Percentiles rank a stretch among this genome's conserved stretches.
These are phyloP conservation scores for Dendroctonus ponderosae DNA, from an alignment of 1,140 invertebrate genomes.

Conservation along the genomic window DNA sequence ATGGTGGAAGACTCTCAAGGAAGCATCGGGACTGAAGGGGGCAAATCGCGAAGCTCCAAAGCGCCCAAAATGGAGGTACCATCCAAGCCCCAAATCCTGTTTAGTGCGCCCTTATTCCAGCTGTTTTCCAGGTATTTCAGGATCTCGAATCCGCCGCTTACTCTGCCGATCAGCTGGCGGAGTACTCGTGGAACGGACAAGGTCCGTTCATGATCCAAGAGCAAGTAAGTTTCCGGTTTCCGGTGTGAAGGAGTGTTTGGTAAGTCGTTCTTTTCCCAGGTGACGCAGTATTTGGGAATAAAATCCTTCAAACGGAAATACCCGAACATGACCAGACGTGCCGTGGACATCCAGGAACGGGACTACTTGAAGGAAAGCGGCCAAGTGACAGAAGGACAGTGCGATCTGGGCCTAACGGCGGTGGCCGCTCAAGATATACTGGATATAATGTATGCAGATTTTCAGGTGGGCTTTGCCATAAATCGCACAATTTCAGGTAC, in stretches of 20 bases:
- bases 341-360: slow-evolving; percentile 85
- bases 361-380: slow-evolving; percentile 80
- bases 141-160: slow-evolving; percentile 66
- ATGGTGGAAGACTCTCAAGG: slow-evolving; percentile 75
- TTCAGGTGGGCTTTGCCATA: slow-evolving; percentile 58
- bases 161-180: slow-evolving; percentile 83
- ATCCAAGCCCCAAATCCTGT: not conserved
- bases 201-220: slow-evolving; percentile 83
- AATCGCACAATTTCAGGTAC: not conserved
- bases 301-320: slow-evolving; percentile 96
- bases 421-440: slow-evolving; percentile 87
- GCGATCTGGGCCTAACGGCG: slow-evolving; percentile 91
- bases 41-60: slow-evolving; percentile 49
- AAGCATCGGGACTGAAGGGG: slow-evolving; percentile 65
- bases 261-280: slow-evolving; percentile 42
- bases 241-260: not conserved
- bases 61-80: slow-evolving; percentile 36
- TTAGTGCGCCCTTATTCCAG: no score
- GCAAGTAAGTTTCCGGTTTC: slow-evolving; percentile 53
- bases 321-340: slow-evolving; percentile 73
- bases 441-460: slow-evolving; percentile 93
- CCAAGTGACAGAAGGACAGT: slow-evolving; percentile 87
- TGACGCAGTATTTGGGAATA: slow-evolving; percentile 87
- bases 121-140: slow-evolving; percentile 43
- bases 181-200: slow-evolving; percentile 89